Base-by-base conservation (phyloP, 2,797 vertebrate species). In the Peromyscus attwateri region DNA sequence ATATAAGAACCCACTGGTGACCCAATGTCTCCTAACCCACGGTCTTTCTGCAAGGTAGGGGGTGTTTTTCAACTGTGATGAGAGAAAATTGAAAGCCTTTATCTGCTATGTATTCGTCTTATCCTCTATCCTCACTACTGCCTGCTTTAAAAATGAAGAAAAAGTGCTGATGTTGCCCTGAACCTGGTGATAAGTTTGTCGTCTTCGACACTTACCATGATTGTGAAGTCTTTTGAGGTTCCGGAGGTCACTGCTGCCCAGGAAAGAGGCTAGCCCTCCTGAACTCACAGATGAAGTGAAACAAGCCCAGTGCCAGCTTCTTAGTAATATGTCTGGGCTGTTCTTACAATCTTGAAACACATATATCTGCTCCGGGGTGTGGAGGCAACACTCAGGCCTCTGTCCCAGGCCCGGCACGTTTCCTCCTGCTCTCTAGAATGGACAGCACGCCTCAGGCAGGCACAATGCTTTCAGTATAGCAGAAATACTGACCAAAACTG, bases 221-320 rank as follows among this genome's bases (percentile, higher is more conserved):
- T 89, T 85, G 82, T 52, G 21, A 31, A 57, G 68, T n/a, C 82
- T 66, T 73, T 31, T 97, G 88, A 96, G 96, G 91, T 95, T 96
- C 95, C 85, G 90, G 91, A 90, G 62, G 70, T 60, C 82, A 93
- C 55, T 21, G 91, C 49, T 82, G 55, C 79, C 77, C 90, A 97
- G 83, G 95, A 98, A 98, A 97, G 1, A 0, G 90, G 31, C 75
- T 29, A 17, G 92, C 87, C 81, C 87, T 95, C 81, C 89, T 95
- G 91, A 97, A 83, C 95, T 92, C 79, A 40, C 0, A 3, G 49
- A 3, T 6, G 87, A 90, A 98, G 57, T 46, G 19, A 0, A 5
- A 2, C 52, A 93, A 96, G 70, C n/a, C 95, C 89, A 71, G 31
- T 80, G 57, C 75, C 89, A 94, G 97, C 73, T 29, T 76, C 84